Evolutionary conservation across 2,888 invertebrate genomes (phyloP).

Genomic region (Nomada goodeniana): DNA sequence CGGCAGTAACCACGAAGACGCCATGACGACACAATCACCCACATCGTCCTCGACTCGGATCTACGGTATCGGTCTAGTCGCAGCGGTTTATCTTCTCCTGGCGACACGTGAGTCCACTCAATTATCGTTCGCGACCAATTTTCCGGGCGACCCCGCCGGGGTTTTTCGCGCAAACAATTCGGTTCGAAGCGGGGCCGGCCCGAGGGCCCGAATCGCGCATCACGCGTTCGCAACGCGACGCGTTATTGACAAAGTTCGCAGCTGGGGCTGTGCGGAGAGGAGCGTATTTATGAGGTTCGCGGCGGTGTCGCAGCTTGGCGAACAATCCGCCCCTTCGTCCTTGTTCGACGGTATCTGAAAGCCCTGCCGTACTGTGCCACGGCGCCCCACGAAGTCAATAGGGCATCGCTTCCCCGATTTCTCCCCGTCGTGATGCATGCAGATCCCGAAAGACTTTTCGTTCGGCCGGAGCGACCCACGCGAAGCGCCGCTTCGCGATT

Average conservation of each 20-base stretch:
- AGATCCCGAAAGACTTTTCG: not conserved
- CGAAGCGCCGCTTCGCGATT: constrained; percentile 2
- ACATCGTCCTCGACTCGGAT: constrained; percentile 74
- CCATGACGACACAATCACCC: constrained; percentile 83
- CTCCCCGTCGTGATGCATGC: not conserved
- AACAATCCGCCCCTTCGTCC: not conserved
- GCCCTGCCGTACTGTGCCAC: not conserved
- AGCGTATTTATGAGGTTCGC: constrained; percentile 4
- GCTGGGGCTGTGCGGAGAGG: constrained; percentile 7
- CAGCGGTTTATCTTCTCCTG: constrained; percentile 73
- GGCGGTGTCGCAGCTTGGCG: not conserved
- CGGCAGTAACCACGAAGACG: constrained; percentile 83
- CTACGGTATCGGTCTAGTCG: constrained; percentile 74
- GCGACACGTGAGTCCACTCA: constrained; percentile 78
- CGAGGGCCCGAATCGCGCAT: not conserved
- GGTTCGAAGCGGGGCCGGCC: too few relatives aligned
- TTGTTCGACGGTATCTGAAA: not conserved
- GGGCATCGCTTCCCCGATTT: not conserved
- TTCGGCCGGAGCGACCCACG: not conserved
- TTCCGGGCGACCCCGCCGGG: not conserved
- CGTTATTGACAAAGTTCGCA: constrained; percentile 38
- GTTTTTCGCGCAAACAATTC: too few relatives aligned
- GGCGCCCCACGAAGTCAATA: not conserved
- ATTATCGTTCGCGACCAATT: not conserved
- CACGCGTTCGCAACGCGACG: not conserved